A percentile compares a stretch with the other conserved stretches of the same genome.
Evolutionary conservation across 2,797 vertebrate genomes (phyloP).

Genomic region (Apodemus agrarius): DNA sequence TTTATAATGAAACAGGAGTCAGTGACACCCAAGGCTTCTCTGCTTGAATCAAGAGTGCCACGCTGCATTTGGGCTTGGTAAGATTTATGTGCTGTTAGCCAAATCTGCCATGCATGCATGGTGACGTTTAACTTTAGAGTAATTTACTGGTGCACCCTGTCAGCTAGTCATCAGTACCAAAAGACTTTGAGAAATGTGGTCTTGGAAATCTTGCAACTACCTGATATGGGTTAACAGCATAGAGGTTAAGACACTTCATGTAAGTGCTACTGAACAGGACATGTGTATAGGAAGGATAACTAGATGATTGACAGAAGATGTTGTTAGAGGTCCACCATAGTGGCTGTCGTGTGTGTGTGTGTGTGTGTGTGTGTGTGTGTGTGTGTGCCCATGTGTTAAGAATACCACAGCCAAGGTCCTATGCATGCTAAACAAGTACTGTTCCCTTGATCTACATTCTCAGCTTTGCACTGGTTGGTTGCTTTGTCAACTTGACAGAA

Average conservation of each 20-base stretch:
- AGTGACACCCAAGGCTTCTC: background rate
- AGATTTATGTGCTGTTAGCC: background rate
- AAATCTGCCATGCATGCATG: background rate
- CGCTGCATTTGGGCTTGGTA: background rate
- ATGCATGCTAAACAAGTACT: background rate
- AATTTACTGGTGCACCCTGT: constrained; percentile 25
- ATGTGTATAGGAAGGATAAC: background rate
- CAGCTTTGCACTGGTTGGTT: background rate
- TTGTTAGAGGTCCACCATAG: accelerated
- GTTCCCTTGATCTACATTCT: background rate
- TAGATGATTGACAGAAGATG: background rate
- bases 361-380: background rate
- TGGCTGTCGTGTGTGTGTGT: no score
- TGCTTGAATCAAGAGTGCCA: background rate
- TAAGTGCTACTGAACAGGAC: background rate
- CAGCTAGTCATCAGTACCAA: background rate
- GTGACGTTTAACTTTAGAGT: background rate
- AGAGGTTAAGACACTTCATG: background rate
- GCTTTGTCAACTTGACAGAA: background rate
- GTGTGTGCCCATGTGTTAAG: background rate
- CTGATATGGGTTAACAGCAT: background rate
- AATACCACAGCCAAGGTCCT: background rate
- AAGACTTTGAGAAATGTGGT: background rate
- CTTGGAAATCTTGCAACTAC: background rate
- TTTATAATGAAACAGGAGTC: background rate